A percentile compares a stretch with the other conserved stretches of the same genome.
Conservation (phyloP, 2,888 invertebrate genomes). For the Sphaerophoria taeniata region DNA sequence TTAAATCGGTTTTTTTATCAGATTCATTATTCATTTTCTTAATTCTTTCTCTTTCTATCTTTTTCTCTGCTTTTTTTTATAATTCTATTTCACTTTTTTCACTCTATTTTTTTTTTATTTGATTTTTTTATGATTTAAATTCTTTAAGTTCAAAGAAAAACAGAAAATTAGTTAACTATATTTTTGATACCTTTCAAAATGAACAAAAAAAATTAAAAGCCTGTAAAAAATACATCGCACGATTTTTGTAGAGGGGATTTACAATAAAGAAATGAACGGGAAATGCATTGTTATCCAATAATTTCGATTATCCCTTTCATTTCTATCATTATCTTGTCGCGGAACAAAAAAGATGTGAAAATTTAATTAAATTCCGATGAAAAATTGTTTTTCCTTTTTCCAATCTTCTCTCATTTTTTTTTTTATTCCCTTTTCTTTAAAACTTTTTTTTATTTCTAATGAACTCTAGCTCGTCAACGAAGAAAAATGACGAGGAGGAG, state of each 20-base stretch:
- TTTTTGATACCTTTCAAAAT: conserved; percentile 1
- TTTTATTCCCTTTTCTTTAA: conserved; percentile 25
- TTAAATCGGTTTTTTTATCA: conserved; percentile 81
- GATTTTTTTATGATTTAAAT: conserved; percentile 44
- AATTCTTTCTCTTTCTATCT: conserved; percentile 54
- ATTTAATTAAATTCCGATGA: conserved; percentile 57
- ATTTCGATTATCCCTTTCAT: conserved; percentile 50
- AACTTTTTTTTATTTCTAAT: conserved; percentile 54
- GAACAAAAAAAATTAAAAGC: conserved; percentile 10
- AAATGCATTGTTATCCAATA: conserved; percentile 72
- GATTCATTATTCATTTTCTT: conserved; percentile 81
- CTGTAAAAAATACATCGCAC: conserved; percentile 44
- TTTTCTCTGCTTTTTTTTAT: conserved; percentile 64
- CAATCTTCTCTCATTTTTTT: conserved; percentile 65
- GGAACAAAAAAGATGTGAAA: conserved; percentile 54
- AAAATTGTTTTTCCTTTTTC: conserved; percentile 58
- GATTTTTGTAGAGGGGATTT: neutral
- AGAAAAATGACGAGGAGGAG: conserved; percentile 22
- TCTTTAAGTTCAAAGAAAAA: conserved; percentile 64
- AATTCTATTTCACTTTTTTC: conserved; percentile 64
- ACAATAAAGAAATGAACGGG: conserved; percentile 49
- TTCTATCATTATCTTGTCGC: conserved; percentile 38
- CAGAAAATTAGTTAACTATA: conserved; percentile 39
- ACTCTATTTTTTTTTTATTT: conserved; percentile 51
- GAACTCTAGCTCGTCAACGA: conserved; percentile 49